Evolutionary conservation across 2,797 vertebrate genomes (phyloP).

Genomic region (Cetoscarus ocellatus): DNA sequence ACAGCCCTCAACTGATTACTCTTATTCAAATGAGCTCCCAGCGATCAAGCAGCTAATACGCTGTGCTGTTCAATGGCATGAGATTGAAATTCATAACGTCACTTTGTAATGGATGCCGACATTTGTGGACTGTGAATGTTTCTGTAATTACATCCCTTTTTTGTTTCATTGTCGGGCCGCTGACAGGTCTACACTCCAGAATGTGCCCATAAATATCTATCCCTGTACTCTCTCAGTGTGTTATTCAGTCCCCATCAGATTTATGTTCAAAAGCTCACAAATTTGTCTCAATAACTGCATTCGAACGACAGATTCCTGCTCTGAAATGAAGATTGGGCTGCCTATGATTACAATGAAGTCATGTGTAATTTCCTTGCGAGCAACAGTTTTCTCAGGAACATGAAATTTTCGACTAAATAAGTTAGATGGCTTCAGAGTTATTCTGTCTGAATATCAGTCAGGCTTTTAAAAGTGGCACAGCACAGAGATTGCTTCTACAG

Average conservation of each 20-base stretch:
- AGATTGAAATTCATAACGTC: conserved; percentile 37
- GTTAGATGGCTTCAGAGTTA: not conserved
- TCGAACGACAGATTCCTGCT: conserved; percentile 19
- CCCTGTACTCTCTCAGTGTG: conserved; percentile 2
- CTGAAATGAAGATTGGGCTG: conserved; percentile 6
- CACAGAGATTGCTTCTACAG: not conserved
- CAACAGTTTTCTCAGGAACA: conserved; percentile 2
- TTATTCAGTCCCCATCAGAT: conserved; percentile 26
- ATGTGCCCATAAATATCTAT: conserved; percentile 36
- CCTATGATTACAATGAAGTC: conserved; percentile 7
- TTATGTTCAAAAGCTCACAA: conserved; percentile 8
- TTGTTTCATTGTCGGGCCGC: conserved; percentile 40
- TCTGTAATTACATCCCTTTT: conserved; percentile 39
- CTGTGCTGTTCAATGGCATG: conserved; percentile 52
- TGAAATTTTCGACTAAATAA: conserved; percentile 30
- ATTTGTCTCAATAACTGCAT: conserved; percentile 32
- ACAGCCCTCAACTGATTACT: conserved; percentile 51
- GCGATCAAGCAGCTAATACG: conserved; percentile 61
- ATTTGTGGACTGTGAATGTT: conserved; percentile 43
- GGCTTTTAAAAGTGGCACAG: not conserved
- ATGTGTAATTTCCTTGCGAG: conserved; percentile 19
- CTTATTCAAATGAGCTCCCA: conserved; percentile 57
- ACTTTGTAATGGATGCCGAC: conserved; percentile 40
- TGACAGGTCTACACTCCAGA: conserved; percentile 32
- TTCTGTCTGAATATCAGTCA: not conserved